Base-by-base conservation (phyloP, 1,140 invertebrate species). In the Lineus longissimus region DNA sequence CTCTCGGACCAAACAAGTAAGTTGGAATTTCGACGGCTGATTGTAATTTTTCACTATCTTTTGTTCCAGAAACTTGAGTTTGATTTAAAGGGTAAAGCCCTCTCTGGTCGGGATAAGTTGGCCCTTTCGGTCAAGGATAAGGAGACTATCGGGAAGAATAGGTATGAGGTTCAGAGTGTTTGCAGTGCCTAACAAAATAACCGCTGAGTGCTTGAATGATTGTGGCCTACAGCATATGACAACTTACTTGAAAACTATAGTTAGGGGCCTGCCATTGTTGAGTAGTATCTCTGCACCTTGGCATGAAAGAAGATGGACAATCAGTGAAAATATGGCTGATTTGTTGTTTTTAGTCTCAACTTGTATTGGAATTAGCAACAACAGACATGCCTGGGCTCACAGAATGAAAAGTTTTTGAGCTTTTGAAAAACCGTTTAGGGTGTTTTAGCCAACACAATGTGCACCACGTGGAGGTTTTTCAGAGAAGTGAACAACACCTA, bases 1-100 rank as follows among this genome's bases (percentile, higher is more conserved):
- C 68, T 40, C 69, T 81, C 54, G 79, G 79, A 30, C 64, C 74
- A 62, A 79, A 81, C 70, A 79, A 74, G 79, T 80, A 66, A 70
- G 55, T 30, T 36, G 6, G 4, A 4, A 36, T 36, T 36, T 15
- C 4, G 15, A 7, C 15, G 33, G 4, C 33, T 4, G 15, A 36
- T 36, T 36, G 19, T 23, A 41, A 27, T 7, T 56, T 54, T 64
- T 59, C n/a, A 31, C 45, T 23, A 64, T 64, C 65, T 64, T 66
- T 15, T 61, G 31, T 68, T 73, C 31, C 68, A 80, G 78, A 76
- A 64, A 29, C 67, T 79, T 57, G 72, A 74, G 7, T 77, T 80
- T 73, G 74, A 78, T 33, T 57, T 81, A 4, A 66, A 66, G 41
- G 75, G 73, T n/a, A 55, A 63, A 25, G 55, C 68, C 6, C 40